phyloP scores from a whole-genome alignment of 2,113 vertebrate genomes.

The Hepsetus odoe region DNA sequence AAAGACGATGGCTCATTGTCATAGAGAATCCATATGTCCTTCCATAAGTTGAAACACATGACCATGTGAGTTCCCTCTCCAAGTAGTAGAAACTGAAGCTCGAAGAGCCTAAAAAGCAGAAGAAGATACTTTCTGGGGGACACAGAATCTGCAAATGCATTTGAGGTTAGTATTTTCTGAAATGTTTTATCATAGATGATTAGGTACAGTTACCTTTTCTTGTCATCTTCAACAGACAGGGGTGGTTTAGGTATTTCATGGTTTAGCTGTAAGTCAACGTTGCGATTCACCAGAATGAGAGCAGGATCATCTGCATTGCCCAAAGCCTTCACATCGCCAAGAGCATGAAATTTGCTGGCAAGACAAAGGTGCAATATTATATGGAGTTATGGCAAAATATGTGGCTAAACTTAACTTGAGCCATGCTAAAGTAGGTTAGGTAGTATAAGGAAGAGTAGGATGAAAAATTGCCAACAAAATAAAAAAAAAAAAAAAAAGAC shows the following conservation, averaged over 20 bases:
- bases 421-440: too few species aligned
- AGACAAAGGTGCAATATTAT: background rate
- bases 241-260: background rate
- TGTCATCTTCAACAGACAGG: background rate
- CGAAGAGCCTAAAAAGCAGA: slow-evolving; percentile 8
- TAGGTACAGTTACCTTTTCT: background rate
- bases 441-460: too few species aligned
- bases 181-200: background rate
- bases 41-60: background rate
- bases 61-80: slow-evolving; percentile 14
- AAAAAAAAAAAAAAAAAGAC: too few species aligned
- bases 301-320: background rate
- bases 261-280: background rate
- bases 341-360: slow-evolving; percentile 5
- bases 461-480: too few species aligned
- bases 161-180: background rate
- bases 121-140: background rate
- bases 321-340: slow-evolving; percentile 20
- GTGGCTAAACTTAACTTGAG: too few species aligned
- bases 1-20: slow-evolving; percentile 13
- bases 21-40: background rate
- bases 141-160: background rate
- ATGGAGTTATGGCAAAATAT: too few species aligned
- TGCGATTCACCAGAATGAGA: slow-evolving; percentile 3
- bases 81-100: slow-evolving; percentile 15